These are phyloP conservation scores for Palloptera scutellata DNA, from an alignment of 2,888 invertebrate species.

Conservation along the genomic window DNA sequence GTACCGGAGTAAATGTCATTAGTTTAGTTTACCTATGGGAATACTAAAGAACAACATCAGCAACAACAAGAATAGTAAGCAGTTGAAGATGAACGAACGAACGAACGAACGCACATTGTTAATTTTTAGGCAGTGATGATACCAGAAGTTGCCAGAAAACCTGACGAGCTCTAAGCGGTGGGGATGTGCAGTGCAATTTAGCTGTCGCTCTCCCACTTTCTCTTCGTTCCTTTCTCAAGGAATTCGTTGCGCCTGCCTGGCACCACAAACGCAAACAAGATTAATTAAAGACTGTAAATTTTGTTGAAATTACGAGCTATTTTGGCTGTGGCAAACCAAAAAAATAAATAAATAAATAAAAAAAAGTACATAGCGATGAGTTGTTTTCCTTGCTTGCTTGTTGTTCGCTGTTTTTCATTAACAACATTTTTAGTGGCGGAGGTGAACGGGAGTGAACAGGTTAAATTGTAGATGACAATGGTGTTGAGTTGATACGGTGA, in stretches of 20 bases:
- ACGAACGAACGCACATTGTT: background rate
- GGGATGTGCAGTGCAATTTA: background rate
- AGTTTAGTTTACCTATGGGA: constrained; percentile 18
- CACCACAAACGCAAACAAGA: constrained; percentile 54
- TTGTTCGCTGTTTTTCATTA: too few species aligned
- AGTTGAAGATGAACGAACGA: too few species aligned
- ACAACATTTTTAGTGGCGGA: too few species aligned
- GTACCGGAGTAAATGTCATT: constrained; percentile 20
- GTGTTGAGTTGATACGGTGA: too few species aligned
- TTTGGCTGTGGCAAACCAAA: background rate
- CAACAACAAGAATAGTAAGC: background rate
- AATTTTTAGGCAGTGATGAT: background rate
- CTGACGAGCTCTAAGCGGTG: background rate
- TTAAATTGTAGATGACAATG: too few species aligned
- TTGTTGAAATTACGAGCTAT: constrained; percentile 51
- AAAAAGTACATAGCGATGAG: constrained; percentile 47
- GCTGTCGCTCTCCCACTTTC: too few species aligned
- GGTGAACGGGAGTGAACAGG: too few species aligned
- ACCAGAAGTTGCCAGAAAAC: background rate
- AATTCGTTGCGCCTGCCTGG: constrained; percentile 1
- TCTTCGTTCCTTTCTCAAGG: too few species aligned
- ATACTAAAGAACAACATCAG: background rate
- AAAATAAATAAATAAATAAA: background rate
- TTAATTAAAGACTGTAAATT: constrained; percentile 62
- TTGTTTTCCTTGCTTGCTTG: constrained; percentile 31